phyloP scores from a whole-genome alignment of 2,888 invertebrate species.

The Temnothorax unifasciatus region DNA sequence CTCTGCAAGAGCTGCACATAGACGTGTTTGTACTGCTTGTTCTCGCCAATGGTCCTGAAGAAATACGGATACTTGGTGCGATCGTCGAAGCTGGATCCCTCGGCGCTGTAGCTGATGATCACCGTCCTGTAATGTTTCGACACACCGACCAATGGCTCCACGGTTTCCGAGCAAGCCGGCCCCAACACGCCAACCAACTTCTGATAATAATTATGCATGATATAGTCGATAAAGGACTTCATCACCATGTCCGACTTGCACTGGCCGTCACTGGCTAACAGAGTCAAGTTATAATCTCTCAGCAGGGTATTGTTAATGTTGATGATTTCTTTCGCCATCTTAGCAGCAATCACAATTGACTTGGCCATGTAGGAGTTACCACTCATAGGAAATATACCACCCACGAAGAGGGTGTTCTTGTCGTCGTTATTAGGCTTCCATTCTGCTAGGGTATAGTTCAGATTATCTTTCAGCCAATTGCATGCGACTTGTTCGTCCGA shows the following conservation, averaged over 20 bases:
- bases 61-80: conserved; percentile 92
- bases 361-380: conserved; percentile 88
- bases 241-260: conserved; percentile 92
- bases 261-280: conserved; percentile 89
- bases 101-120: conserved; percentile 93
- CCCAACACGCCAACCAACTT: conserved; percentile 91
- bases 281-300: conserved; percentile 88
- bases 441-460: conserved; percentile 84
- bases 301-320: conserved; percentile 89
- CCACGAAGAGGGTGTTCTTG: conserved; percentile 88
- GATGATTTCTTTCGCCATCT: conserved; percentile 89
- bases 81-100: conserved; percentile 91
- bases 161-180: conserved; percentile 93
- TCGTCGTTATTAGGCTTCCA: conserved; percentile 86
- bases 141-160: conserved; percentile 92
- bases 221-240: conserved; percentile 91
- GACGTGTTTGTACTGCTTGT: conserved; percentile 90
- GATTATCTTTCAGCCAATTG: conserved; percentile 88
- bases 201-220: conserved; percentile 87
- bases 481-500: conserved; percentile 88
- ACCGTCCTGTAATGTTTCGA: conserved; percentile 91
- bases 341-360: conserved; percentile 89
- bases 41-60: conserved; percentile 93
- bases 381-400: conserved; percentile 91
- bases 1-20: conserved; percentile 89